Evolutionary conservation across 2,888 invertebrate genomes (phyloP), one percentile per base, ranked within the genome.

Genomic region (Latrodectus elegans): DNA sequence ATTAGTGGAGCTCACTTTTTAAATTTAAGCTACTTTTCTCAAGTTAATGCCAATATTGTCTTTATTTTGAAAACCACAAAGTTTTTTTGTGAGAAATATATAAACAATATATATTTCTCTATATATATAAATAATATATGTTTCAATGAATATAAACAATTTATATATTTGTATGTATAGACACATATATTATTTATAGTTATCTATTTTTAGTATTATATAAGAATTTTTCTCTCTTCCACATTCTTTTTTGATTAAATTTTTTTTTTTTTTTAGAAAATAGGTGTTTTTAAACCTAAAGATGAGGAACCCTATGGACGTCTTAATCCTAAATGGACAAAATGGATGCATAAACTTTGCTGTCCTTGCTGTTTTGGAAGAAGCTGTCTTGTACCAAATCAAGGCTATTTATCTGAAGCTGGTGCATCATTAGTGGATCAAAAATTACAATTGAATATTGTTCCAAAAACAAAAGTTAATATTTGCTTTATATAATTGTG

Each of bases 241-340:
- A 17, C 68, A 68, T 15, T 68, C 22, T 68, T 68, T 15, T 22
- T 0, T n/a, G 12, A n/a, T 68, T 15, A 17, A 10, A 38, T 68
- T 49, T 72, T n/a, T 49, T 60, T 49, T 60, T 71, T 65, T 53
- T 70, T 55, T 17, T 49, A 97, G 95, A 75, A 75, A 70, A 95
- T 99, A 91, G 99, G 96, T 78, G 99, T 99, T 65, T 99, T 99
- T 93, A 99, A 99, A 92, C 99, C 99, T 4, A 99, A 99, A 93
- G 99, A 99, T 93, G 99, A 99, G 92, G 99, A 99, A 92, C 99
- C 99, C 0, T 99, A 90, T 88, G 90, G 90, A n/a, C 79, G 89
- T 12, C 80, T 90, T 22, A 90, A 90, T 88, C 90, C 90, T 11
- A 90, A 90, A 84, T 90, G 90, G 90, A 90, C 90, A 26, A 90